Conservation (phyloP, 2,113 vertebrate species). For the Hydrochoerus hydrochaeris region DNA sequence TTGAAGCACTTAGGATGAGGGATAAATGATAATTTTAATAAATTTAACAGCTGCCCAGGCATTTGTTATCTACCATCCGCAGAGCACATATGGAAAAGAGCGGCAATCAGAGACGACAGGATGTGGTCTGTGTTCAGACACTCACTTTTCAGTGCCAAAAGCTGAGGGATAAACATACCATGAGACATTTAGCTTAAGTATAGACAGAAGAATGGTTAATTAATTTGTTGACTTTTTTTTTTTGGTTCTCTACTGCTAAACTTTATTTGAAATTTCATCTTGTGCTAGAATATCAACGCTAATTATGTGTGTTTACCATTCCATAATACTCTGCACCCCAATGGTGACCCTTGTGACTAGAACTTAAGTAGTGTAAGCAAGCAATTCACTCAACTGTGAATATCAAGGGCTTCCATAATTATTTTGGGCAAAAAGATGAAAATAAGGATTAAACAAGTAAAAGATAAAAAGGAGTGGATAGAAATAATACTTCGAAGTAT, state of each 20-base stretch:
- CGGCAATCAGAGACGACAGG: not conserved
- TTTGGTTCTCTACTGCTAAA: not conserved
- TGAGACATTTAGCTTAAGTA: not conserved
- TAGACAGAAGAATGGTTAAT: not conserved
- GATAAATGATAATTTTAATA: constrained; percentile 9
- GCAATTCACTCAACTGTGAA: not conserved
- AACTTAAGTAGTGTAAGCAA: not conserved
- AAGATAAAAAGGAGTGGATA: not conserved
- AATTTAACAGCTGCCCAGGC: not conserved
- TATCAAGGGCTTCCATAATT: not conserved
- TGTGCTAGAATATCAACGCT: not conserved
- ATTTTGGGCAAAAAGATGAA: not conserved
- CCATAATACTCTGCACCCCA: not conserved
- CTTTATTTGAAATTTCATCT: constrained; percentile 2
- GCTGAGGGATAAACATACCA: not conserved
- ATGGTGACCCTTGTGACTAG: not conserved
- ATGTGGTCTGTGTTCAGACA: not conserved
- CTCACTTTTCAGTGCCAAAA: not conserved
- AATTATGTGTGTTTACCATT: not conserved
- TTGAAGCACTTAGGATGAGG: constrained; percentile 9
- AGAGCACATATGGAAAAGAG: not conserved
- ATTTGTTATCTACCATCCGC: not conserved
- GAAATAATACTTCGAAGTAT: not conserved
- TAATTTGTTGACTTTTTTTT: not conserved
- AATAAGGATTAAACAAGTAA: not conserved